Evolutionary conservation across 2,888 invertebrate genomes (phyloP).

Genomic region (Drosophila villosipedis): DNA sequence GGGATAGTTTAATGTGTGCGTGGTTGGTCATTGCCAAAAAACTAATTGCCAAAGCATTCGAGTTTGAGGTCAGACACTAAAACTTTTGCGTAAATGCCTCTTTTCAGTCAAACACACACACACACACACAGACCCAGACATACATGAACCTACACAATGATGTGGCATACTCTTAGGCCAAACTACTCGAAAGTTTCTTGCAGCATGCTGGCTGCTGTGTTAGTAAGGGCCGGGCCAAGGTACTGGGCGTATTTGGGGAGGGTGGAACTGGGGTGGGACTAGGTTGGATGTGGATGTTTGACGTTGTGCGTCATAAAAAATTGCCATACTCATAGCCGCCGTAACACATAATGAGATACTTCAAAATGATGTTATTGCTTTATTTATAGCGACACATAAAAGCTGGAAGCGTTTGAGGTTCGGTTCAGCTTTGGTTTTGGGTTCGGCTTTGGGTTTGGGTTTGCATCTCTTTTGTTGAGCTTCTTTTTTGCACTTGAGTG

Average conservation of each 20-base stretch:
- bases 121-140: background rate
- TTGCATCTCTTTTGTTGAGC: conserved; percentile 11
- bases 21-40: conserved; percentile 61
- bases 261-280: background rate
- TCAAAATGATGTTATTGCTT: conserved; percentile 82
- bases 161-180: conserved; percentile 62
- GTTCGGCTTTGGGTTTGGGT: conserved; percentile 2
- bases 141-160: conserved; percentile 23
- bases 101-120: conserved; percentile 30
- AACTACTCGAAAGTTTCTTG: conserved; percentile 60
- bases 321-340: conserved; percentile 67
- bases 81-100: conserved; percentile 73
- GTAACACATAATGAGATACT: conserved; percentile 80
- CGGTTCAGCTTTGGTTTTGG: conserved; percentile 41
- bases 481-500: conserved; percentile 21
- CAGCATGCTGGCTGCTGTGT: conserved; percentile 15
- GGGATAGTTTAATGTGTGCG: conserved; percentile 48
- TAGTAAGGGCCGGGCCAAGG: background rate
- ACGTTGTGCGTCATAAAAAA: conserved; percentile 68
- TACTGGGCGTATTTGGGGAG: background rate
- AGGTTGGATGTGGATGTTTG: conserved; percentile 8
- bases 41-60: conserved; percentile 69
- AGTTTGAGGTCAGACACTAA: conserved; percentile 47
- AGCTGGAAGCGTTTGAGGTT: conserved; percentile 39
- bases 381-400: conserved; percentile 75